Evolutionary conservation across 2,797 vertebrate genomes (phyloP).

Genomic region (Chelidonichthys spinosus): DNA sequence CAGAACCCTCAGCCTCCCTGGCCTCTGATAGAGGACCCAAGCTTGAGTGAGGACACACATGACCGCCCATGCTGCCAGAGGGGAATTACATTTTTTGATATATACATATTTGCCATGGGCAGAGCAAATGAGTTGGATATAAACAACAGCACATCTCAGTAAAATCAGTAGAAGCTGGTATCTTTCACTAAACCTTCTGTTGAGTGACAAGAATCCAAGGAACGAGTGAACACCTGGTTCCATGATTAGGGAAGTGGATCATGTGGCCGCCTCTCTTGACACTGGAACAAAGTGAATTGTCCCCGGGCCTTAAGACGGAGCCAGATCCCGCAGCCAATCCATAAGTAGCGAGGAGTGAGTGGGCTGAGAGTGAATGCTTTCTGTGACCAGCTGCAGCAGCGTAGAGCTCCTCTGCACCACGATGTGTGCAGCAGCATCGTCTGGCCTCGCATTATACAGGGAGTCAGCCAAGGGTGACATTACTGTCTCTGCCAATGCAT

Average conservation of each 20-base stretch:
- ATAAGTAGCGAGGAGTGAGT: not conserved
- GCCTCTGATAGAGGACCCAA: no score
- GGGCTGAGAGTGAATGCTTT: constrained; percentile 3
- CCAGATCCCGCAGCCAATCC: constrained; percentile 19
- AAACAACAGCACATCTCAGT: no score
- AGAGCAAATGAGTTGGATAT: not conserved
- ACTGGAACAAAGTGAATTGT: not conserved
- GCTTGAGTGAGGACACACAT: no score
- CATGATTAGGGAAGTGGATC: not conserved
- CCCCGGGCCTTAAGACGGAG: not conserved
- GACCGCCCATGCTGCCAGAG: no score
- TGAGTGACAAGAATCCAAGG: not conserved
- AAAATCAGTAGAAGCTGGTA: not conserved
- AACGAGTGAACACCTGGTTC: not conserved
- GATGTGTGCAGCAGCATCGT: not conserved
- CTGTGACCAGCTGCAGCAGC: constrained; percentile 11
- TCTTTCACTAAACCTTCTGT: not conserved
- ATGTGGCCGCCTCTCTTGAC: not conserved
- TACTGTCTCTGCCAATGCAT: constrained; percentile 19
- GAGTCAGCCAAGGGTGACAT: constrained; percentile 45
- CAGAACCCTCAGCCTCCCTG: no score
- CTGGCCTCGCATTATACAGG: constrained; percentile 18
- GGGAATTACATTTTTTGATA: not conserved
- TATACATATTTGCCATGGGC: no score
- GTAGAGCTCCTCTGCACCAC: not conserved